Conservation (phyloP, 2,888 invertebrate species). For the Tyria jacobaeae region DNA sequence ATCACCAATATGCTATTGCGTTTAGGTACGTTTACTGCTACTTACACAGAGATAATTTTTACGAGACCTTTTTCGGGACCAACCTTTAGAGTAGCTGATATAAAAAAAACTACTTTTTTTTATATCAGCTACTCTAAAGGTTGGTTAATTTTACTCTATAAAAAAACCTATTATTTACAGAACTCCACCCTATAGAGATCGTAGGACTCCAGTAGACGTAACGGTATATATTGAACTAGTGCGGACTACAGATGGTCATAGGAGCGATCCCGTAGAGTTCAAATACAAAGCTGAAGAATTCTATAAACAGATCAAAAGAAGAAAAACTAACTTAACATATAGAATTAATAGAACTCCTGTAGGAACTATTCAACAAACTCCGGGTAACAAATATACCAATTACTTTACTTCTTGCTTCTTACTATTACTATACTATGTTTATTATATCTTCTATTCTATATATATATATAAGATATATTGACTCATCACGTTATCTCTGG, state of each 20-base stretch:
- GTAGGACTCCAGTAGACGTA: conserved; percentile 87
- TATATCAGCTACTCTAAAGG: not conserved
- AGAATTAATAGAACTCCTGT: conserved; percentile 66
- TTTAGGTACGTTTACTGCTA: conserved; percentile 82
- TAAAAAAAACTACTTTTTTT: too few relatives aligned
- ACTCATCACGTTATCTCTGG: too few relatives aligned
- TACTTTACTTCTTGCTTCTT: too few relatives aligned
- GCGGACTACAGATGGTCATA: conserved; percentile 86
- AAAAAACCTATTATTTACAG: conserved; percentile 61
- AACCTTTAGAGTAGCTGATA: not conserved
- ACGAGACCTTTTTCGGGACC: too few relatives aligned
- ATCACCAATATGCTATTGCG: conserved; percentile 95
- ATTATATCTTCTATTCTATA: too few relatives aligned
- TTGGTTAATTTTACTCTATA: not conserved
- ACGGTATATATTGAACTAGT: conserved; percentile 92
- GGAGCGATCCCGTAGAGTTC: conserved; percentile 73
- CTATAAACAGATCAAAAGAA: conserved; percentile 63
- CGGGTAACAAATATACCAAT: not conserved
- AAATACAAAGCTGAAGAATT: conserved; percentile 68
- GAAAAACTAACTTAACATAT: conserved; percentile 63
- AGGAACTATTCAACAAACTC: conserved; percentile 47
- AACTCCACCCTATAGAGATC: conserved; percentile 92
- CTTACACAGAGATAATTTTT: too few relatives aligned
- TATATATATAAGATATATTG: too few relatives aligned
- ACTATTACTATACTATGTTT: too few relatives aligned